These are phyloP conservation scores for Cochlearius cochlearius DNA, from an alignment of 2,113 vertebrate genomes.

Conservation along the genomic window DNA sequence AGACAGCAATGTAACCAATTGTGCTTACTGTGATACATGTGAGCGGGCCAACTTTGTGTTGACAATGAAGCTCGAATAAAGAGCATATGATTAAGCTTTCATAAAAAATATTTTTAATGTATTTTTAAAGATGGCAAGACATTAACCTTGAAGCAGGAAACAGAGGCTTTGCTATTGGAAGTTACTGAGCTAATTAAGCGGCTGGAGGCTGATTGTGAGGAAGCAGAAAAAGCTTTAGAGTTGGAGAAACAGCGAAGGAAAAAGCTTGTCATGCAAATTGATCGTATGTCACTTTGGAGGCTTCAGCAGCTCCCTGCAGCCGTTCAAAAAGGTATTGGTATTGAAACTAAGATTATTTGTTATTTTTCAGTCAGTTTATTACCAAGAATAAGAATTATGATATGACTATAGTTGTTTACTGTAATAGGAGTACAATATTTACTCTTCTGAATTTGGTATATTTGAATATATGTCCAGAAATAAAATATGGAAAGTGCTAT, in stretches of 20 bases:
- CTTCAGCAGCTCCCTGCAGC: conserved; percentile 74
- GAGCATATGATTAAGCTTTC: conserved; percentile 18
- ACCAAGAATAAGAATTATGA: neutral
- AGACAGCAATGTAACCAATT: neutral
- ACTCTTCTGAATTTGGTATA: neutral
- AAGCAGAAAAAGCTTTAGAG: conserved; percentile 77
- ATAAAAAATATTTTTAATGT: conserved; percentile 15
- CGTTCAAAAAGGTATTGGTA: conserved; percentile 77
- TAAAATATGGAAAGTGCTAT: neutral
- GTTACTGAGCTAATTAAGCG: conserved; percentile 79
- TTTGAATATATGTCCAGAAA: neutral
- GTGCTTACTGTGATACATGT: neutral
- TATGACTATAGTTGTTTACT: neutral
- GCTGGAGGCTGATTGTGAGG: conserved; percentile 81
- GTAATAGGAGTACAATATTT: neutral
- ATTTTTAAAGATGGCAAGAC: conserved; percentile 60
- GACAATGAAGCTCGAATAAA: neutral
- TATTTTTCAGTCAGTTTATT: neutral
- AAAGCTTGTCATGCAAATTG: conserved; percentile 70
- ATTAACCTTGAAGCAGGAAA: conserved; percentile 74
- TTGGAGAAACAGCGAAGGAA: conserved; percentile 72
- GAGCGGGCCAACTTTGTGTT: neutral
- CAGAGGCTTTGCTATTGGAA: conserved; percentile 78
- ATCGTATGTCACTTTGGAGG: conserved; percentile 78
- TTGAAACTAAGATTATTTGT: neutral